These are phyloP conservation scores for Caenorhabditis becei DNA, from an alignment of 2,888 invertebrate genomes.

Conservation along the genomic window DNA sequence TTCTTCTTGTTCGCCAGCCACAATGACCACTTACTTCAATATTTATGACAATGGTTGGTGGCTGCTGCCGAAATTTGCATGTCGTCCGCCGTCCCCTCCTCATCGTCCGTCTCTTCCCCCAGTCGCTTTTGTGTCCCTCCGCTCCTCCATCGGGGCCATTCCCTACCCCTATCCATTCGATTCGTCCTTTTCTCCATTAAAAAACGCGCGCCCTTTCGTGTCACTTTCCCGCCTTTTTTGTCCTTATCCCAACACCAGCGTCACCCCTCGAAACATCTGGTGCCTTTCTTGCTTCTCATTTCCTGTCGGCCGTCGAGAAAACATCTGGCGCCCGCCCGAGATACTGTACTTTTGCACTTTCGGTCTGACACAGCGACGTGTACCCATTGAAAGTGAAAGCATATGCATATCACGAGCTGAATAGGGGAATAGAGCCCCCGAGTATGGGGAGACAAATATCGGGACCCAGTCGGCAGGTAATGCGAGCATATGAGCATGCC, in stretches of 20 bases:
- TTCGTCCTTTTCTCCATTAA: slow-evolving; percentile 46
- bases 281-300: background rate
- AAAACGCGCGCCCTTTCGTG: slow-evolving; percentile 39
- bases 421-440: slow-evolving; percentile 32
- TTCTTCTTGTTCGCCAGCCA: slow-evolving; percentile 36
- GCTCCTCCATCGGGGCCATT: slow-evolving; percentile 29
- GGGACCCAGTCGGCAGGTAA: slow-evolving; percentile 40
- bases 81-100: background rate
- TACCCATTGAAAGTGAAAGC: slow-evolving; percentile 19
- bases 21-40: slow-evolving; percentile 55
- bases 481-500: slow-evolving; percentile 32
- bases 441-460: slow-evolving; percentile 30
- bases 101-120: slow-evolving; percentile 1
- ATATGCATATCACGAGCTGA: slow-evolving; percentile 25
- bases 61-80: slow-evolving; percentile 48
- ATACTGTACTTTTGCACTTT: slow-evolving; percentile 50
- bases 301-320: slow-evolving; percentile 24
- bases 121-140: slow-evolving; percentile 29
- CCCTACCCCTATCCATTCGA: slow-evolving; percentile 18
- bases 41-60: slow-evolving; percentile 53
- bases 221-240: slow-evolving; percentile 43
- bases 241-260: slow-evolving; percentile 12
- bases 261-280: slow-evolving; percentile 24
- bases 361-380: background rate
- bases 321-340: slow-evolving; percentile 33